These are phyloP conservation scores for Rhombomys opimus DNA, from an alignment of 2,113 vertebrate species.

Conservation along the genomic window DNA sequence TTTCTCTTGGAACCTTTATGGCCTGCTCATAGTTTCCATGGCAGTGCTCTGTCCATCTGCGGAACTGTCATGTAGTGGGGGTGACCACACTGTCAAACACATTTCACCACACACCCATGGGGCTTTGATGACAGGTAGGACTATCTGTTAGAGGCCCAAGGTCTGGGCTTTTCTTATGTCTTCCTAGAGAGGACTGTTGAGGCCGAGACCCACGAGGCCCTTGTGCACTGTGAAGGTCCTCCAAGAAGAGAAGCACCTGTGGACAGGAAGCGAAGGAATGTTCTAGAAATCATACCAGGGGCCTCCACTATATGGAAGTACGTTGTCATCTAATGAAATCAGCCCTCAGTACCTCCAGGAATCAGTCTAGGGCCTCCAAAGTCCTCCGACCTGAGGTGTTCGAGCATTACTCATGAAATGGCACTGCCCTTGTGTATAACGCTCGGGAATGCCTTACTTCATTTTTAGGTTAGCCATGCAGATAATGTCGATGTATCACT, in stretches of 20 bases:
- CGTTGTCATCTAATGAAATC: too few species aligned
- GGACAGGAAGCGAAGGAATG: too few species aligned
- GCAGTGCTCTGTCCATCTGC: not conserved
- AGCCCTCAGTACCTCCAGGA: too few species aligned
- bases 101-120: fast-evolving
- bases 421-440: too few species aligned
- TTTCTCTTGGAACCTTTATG: slow-evolving; percentile 39
- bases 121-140: too few species aligned
- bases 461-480: not conserved
- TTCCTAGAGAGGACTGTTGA: not conserved
- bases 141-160: not conserved
- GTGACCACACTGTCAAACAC: not conserved
- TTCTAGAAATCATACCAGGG: not conserved
- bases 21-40: slow-evolving; percentile 59
- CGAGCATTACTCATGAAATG: not conserved
- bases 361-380: too few species aligned
- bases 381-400: not conserved
- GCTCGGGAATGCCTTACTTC: not conserved
- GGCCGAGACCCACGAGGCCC: not conserved
- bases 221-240: fast-evolving
- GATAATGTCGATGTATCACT: not conserved
- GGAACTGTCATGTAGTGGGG: not conserved
- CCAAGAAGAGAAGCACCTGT: not conserved
- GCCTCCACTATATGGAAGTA: not conserved
- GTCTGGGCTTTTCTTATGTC: not conserved